phyloP scores from a whole-genome alignment of 30 jellyfish, hydroid and myxozoan species.

The Cassiopea andromeda region DNA sequence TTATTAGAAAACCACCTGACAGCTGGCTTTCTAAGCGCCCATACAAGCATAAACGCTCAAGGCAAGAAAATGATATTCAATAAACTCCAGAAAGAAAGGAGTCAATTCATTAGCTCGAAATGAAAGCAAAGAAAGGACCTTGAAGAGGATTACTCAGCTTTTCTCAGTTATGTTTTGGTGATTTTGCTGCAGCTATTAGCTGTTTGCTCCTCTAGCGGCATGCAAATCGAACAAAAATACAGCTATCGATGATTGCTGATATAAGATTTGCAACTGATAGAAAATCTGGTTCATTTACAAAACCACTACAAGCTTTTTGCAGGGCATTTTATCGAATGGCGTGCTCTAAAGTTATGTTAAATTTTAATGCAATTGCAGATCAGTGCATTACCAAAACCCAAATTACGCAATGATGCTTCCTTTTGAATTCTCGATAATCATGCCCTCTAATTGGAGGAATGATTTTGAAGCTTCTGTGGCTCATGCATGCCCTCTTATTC shows the following conservation, averaged over 20 bases:
- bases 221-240: background rate
- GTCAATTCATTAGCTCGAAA: too few relatives aligned
- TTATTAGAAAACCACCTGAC: too few relatives aligned
- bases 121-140: too few relatives aligned
- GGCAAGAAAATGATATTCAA: too few relatives aligned
- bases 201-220: background rate
- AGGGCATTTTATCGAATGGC: background rate
- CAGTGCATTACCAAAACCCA: constrained; percentile 21
- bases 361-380: constrained; percentile 11
- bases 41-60: too few relatives aligned
- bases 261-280: background rate
- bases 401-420: constrained; percentile 37
- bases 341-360: constrained; percentile 20
- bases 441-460: constrained; percentile 40
- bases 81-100: too few relatives aligned
- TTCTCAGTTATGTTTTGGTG: too few relatives aligned
- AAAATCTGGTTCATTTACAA: constrained; percentile 17
- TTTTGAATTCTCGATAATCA: constrained; percentile 20
- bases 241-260: background rate
- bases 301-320: constrained; percentile 2
- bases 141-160: too few relatives aligned
- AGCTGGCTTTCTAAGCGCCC: too few relatives aligned
- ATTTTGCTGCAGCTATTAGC: too few relatives aligned
- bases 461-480: constrained; percentile 32
- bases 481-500: background rate